These are phyloP conservation scores for Cecidostiba fungosa DNA, from an alignment of 2,888 invertebrate genomes.

Conservation along the genomic window DNA sequence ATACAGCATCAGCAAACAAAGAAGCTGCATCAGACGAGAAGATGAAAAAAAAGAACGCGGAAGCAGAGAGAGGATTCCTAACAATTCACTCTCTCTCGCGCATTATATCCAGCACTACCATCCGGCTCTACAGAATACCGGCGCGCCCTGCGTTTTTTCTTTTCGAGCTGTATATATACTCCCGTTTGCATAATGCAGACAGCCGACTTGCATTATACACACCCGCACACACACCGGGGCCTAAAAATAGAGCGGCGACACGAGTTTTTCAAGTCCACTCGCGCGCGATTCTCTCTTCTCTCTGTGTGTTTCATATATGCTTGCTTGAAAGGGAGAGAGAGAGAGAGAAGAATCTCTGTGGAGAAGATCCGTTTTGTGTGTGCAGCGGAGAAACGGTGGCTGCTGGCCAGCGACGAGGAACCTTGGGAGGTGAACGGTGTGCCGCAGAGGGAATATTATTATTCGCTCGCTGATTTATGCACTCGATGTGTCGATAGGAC, in stretches of 20 bases:
- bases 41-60: slow-evolving; percentile 1
- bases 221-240: not conserved
- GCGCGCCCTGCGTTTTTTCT: not conserved
- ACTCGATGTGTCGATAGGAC: slow-evolving; percentile 1
- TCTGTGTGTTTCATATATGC: not conserved
- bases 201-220: too few relatives aligned
- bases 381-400: not conserved
- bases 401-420: not conserved
- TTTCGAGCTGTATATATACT: not conserved
- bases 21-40: not conserved
- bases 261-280: slow-evolving; percentile 20
- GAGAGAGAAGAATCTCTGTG: not conserved
- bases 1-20: not conserved
- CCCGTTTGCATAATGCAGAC: not conserved
- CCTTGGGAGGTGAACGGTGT: slow-evolving; percentile 14
- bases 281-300: not conserved
- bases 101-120: not conserved
- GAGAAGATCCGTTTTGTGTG: not conserved
- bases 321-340: not conserved
- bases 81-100: not conserved
- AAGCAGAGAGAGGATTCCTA: slow-evolving; percentile 30
- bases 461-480: not conserved
- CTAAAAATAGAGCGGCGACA: slow-evolving; percentile 17
- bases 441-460: not conserved
- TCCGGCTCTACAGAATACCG: not conserved